A percentile compares a stretch with the other conserved stretches of the same genome.
Evolutionary conservation across 2,797 vertebrate genomes (phyloP).

Genomic region (Tarsius wallacei): DNA sequence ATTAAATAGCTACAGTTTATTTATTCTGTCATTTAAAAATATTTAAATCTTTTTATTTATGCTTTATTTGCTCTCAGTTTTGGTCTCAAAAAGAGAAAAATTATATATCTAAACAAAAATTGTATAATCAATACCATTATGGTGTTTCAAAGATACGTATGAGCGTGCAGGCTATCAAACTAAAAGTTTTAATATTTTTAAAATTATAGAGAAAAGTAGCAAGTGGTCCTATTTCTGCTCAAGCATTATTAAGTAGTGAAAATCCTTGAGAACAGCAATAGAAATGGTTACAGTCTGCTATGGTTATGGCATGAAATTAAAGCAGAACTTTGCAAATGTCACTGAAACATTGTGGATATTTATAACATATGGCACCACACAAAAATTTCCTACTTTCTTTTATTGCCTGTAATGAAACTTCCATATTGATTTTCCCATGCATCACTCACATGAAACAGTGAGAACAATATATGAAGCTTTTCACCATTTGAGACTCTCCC

Average conservation of each 20-base stretch:
- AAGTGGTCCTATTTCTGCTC: rapidly evolving
- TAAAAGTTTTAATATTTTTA: background rate
- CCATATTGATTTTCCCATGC: background rate
- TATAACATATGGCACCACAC: too few relatives aligned
- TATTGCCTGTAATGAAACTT: constrained; percentile 37
- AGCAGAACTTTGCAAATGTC: background rate
- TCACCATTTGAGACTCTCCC: background rate
- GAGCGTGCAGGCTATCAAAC: background rate
- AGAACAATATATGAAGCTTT: constrained; percentile 32
- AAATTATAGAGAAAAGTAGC: background rate
- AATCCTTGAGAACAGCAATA: background rate
- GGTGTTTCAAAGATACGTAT: background rate
- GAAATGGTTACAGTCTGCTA: background rate
- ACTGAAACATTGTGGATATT: background rate
- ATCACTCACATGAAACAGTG: background rate
- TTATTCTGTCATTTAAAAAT: background rate
- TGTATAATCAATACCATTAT: background rate
- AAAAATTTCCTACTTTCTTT: background rate
- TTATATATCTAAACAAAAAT: background rate
- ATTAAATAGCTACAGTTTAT: too few relatives aligned
- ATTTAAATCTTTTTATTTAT: background rate
- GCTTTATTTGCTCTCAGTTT: background rate
- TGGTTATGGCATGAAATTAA: background rate
- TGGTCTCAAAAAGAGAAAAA: background rate
- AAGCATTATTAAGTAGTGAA: background rate